Base-by-base conservation (phyloP, 2,113 vertebrate species). In the Datnioides undecimradiatus region DNA sequence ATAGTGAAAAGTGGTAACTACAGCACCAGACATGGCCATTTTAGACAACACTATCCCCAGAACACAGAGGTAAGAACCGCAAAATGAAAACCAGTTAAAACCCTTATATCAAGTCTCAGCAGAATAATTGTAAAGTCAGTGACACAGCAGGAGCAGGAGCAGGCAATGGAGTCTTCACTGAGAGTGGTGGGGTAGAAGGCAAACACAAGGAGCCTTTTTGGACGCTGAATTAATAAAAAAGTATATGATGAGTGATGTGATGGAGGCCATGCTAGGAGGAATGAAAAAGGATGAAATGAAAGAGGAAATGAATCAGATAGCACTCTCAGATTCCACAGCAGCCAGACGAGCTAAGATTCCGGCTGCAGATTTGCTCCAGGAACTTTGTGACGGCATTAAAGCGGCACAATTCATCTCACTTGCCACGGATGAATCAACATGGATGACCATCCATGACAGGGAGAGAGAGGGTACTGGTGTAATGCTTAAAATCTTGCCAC, bases 371-470 rank as follows among this genome's bases (percentile, higher is more conserved):
- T 69, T 60, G 65, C 55, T 43, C 54, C 34, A 52, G 45, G 27
- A 60, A 52, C 64, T 69, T 51, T 60, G 45, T 25, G 64, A 69
- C 40, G 64, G 25, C 25, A 40, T 33, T 31, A 69, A 69, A 66
- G 51, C 41, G 65, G 75, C 54, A 38, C 74, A 67, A 67, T 49
- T 76, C 63, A 67, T 77, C 55, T 69, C 43, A 52, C 64, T 60
- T 33, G 25, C 34, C 25, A 49, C 38, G 63, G 52, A 67, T 48
- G 41, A 67, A 67, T 76, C 63, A 77, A 38, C 55, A 60, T 51
- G 43, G 34, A 78, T 41, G 45, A 48, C 25, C 45, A 62, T 43
- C 64, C 36, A 45, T 45, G 57, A 62, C 65, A 69, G 43, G 19
- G 23, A 34, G 16, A 57, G 14, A 57, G 62, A 23, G 33, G 16